Evolutionary conservation across 2,797 vertebrate species (phyloP).

Genomic region (Morelia viridis): DNA sequence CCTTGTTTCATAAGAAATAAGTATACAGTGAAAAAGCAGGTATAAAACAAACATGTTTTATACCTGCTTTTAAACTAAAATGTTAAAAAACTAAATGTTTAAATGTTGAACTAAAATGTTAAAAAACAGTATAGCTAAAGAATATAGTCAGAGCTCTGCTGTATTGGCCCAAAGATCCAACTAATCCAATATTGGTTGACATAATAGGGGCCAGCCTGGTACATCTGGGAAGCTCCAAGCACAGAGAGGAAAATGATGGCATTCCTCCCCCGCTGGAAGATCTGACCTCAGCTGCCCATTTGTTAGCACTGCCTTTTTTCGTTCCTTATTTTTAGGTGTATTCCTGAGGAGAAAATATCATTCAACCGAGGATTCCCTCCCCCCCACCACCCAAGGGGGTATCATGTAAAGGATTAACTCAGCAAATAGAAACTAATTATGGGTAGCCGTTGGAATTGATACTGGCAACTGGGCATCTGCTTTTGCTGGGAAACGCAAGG

Average conservation of each 20-base stretch:
- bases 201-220: neutral
- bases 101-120: neutral
- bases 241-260: neutral
- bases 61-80: neutral
- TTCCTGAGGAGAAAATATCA: neutral
- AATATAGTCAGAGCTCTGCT: neutral
- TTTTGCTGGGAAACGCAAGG: neutral
- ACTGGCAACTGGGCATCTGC: neutral
- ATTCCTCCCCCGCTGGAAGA: neutral
- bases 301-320: neutral
- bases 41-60: neutral
- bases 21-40: neutral
- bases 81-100: neutral
- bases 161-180: neutral
- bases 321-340: neutral
- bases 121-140: neutral
- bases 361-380: neutral
- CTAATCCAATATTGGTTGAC: neutral
- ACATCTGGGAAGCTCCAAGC: neutral
- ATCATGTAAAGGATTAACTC: neutral
- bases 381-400: neutral
- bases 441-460: neutral
- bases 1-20: neutral
- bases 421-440: neutral
- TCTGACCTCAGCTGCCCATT: neutral